phyloP scores from a whole-genome alignment of 2,888 invertebrate species.

The Drosophila macrospina region DNA sequence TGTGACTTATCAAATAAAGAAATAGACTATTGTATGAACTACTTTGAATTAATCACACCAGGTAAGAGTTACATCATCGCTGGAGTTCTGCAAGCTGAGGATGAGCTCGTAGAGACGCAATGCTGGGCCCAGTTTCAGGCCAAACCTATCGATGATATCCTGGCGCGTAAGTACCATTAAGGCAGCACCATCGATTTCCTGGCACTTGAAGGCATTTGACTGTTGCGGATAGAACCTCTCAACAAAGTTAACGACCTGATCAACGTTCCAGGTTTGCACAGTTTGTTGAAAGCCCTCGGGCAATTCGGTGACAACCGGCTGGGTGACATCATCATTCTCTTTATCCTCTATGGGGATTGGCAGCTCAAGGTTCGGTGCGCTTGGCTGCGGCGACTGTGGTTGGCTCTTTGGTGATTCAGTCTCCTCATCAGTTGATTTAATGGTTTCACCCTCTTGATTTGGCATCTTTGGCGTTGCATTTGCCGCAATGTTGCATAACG shows the following conservation, averaged over 20 bases:
- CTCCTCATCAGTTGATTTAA: not conserved
- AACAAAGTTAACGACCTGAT: slow-evolving; percentile 93
- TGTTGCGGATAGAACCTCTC: slow-evolving; percentile 91
- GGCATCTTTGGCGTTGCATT: not conserved
- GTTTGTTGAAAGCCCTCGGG: not conserved
- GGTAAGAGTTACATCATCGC: slow-evolving; percentile 46
- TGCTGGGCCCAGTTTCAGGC: slow-evolving; percentile 94
- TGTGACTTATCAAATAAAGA: not conserved
- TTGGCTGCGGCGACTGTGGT: not conserved
- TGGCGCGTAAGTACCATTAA: slow-evolving; percentile 92
- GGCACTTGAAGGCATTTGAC: slow-evolving; percentile 92
- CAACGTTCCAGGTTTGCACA: slow-evolving; percentile 89
- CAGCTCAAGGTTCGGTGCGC: not conserved
- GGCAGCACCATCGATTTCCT: slow-evolving; percentile 97
- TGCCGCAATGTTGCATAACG: not conserved
- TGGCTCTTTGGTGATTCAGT: slow-evolving; percentile 6
- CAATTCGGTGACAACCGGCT: not conserved
- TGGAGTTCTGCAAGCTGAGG: slow-evolving; percentile 42
- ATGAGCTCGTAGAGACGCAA: slow-evolving; percentile 93
- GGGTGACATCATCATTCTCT: slow-evolving; percentile 3
- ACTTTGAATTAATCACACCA: slow-evolving; percentile 47
- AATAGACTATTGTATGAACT: not conserved
- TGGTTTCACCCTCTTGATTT: slow-evolving; percentile 1
- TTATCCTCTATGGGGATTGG: slow-evolving; percentile 1
- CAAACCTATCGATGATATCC: slow-evolving; percentile 93